Conservation (phyloP, 2,888 invertebrate genomes). For the Sphaerophoria rueppellii region DNA sequence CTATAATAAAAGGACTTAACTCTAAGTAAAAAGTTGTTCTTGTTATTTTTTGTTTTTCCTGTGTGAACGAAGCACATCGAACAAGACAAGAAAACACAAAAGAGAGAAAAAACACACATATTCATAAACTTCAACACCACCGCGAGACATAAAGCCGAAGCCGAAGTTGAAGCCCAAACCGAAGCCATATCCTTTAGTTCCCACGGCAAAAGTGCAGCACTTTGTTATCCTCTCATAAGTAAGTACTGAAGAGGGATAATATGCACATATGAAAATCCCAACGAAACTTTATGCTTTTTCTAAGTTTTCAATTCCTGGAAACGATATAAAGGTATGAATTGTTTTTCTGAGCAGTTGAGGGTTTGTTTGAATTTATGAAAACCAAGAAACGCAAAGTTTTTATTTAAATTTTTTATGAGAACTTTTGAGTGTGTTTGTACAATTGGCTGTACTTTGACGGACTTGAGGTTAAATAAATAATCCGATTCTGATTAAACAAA, state of each 20-base stretch:
- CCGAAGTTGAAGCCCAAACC: too few relatives aligned
- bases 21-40: slow-evolving; percentile 23
- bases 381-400: too few relatives aligned
- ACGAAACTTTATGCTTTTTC: slow-evolving; percentile 49
- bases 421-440: too few relatives aligned
- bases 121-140: slow-evolving; percentile 54
- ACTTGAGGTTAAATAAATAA: too few relatives aligned
- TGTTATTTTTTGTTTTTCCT: neutral
- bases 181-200: slow-evolving; percentile 55
- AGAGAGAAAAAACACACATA: too few relatives aligned
- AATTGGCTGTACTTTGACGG: too few relatives aligned
- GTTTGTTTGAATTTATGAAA: too few relatives aligned
- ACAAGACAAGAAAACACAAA: slow-evolving; percentile 23
- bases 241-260: slow-evolving; percentile 19
- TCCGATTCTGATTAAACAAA: too few relatives aligned
- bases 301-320: slow-evolving; percentile 6
- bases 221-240: slow-evolving; percentile 52
- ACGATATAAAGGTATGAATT: neutral
- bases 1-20: slow-evolving; percentile 48
- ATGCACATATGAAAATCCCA: slow-evolving; percentile 67
- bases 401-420: too few relatives aligned
- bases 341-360: neutral
- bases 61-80: slow-evolving; percentile 8
- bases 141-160: slow-evolving; percentile 51
- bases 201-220: slow-evolving; percentile 58